Base-by-base conservation (phyloP, 2,113 vertebrate species). In the Lamprologus callipterus region DNA sequence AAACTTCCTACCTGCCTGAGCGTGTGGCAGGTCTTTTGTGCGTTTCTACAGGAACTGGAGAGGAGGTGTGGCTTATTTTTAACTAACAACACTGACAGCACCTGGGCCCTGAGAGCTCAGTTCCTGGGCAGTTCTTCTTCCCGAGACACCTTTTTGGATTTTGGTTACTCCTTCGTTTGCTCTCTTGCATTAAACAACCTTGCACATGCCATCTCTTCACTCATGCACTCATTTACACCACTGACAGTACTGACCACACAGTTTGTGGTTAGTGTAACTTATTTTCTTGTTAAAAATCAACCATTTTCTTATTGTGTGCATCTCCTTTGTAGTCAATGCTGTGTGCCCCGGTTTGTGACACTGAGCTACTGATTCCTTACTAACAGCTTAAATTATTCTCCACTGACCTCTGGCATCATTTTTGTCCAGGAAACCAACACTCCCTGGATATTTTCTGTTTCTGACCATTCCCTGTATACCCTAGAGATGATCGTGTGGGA, bases 401-500 rank as follows among this genome's bases (percentile, higher is more conserved):
- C 35, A 40, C 63, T 73, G 65, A 42, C 68, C n/a, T 73, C 37
- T 45, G 21, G 13, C 37, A 42, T 73, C 1, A 73, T 70, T 42
- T 70, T 42, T 14, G 12, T 23, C 3, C 65, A 42, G 2, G 16
- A 37, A 70, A 45, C 68, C 14, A 23, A 9, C 1, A 21, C 14
- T 73, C 40, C 21, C 40, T 73, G 9, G 37, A 45, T 73, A 73
- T 73, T 73, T 45, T 26, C 13, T 45, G 21, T 73, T 73, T 73
- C n/a, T 9, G 8, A 16, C 65, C 21, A 73, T 73, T 42, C 37
- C 21, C 37, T 14, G 33, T 42, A 42, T 21, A 40, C n/a, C 35
- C 0, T 68, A 40, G n/a, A 68, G 11, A 14, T 40, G 63, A 35
- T 68, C 0, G 63, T 21, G 63, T 40, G 63, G 63, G 35, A 45